Evolutionary conservation across 2,113 vertebrate species (phyloP).

Genomic region (Calyptommatus sinebrachiatus): DNA sequence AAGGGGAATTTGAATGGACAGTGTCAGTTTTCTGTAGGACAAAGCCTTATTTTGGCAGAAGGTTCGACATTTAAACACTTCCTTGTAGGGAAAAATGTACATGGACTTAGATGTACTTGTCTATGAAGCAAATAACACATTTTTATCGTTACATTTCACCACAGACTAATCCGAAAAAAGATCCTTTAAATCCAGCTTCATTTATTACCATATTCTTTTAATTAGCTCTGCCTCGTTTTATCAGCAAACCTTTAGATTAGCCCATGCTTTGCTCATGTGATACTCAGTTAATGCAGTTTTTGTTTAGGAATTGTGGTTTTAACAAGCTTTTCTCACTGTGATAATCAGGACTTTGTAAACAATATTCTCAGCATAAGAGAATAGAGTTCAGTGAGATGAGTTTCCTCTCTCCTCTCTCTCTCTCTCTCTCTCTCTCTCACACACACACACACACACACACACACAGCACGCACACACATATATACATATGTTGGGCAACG

Average conservation of each 20-base stretch:
- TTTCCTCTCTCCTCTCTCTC: not conserved
- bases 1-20: no score
- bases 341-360: slow-evolving; percentile 25
- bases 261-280: not conserved
- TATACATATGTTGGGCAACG: no score
- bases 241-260: slow-evolving; percentile 20
- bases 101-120: not conserved
- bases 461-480: no score
- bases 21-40: no score
- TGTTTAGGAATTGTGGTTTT: slow-evolving; percentile 26
- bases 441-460: no score
- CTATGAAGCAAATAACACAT: slow-evolving; percentile 2
- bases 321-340: slow-evolving; percentile 31
- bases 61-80: not conserved
- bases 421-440: not conserved
- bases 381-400: not conserved
- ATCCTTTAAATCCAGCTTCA: not conserved
- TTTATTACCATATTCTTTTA: slow-evolving; percentile 19
- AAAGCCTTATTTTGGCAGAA: not conserved
- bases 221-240: slow-evolving; percentile 20
- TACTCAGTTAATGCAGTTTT: not conserved
- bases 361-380: not conserved
- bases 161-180: slow-evolving; percentile 8
- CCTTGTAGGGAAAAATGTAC: not conserved
- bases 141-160: slow-evolving; percentile 10